phyloP scores from a whole-genome alignment of 2,888 invertebrate genomes.

The Oxyteleia sp. region DNA sequence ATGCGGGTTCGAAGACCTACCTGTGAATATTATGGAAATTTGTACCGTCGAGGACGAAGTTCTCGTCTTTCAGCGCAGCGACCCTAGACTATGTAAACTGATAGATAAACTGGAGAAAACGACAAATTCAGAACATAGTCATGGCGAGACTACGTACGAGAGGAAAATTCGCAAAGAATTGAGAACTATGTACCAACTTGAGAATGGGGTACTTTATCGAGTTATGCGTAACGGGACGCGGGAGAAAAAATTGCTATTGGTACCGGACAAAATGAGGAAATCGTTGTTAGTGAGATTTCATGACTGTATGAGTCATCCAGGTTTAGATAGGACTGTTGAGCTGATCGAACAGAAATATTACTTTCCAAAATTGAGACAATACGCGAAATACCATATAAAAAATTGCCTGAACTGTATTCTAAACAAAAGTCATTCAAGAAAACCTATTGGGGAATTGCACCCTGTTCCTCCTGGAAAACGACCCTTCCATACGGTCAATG shows the following conservation, averaged over 20 bases:
- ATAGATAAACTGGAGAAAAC: too few relatives aligned
- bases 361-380: slow-evolving; percentile 19
- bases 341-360: slow-evolving; percentile 28
- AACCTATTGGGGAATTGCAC: slow-evolving; percentile 40
- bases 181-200: too few relatives aligned
- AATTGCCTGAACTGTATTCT: slow-evolving; percentile 13
- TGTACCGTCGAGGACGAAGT: not conserved
- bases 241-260: too few relatives aligned
- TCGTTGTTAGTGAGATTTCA: slow-evolving; percentile 32
- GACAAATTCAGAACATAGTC: too few relatives aligned
- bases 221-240: too few relatives aligned
- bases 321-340: slow-evolving; percentile 25
- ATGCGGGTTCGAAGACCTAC: not conserved
- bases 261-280: slow-evolving; percentile 32
- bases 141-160: too few relatives aligned
- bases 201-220: too few relatives aligned
- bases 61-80: not conserved
- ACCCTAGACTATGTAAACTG: not conserved
- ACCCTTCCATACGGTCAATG: slow-evolving; percentile 60
- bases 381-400: slow-evolving; percentile 8
- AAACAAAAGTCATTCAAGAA: slow-evolving; percentile 6
- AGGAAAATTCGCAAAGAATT: too few relatives aligned
- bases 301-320: slow-evolving; percentile 42
- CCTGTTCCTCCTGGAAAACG: slow-evolving; percentile 63
- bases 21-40: not conserved